Evolutionary conservation across 1,140 invertebrate genomes (phyloP).

Genomic region (Hylaeus anthracinus): DNA sequence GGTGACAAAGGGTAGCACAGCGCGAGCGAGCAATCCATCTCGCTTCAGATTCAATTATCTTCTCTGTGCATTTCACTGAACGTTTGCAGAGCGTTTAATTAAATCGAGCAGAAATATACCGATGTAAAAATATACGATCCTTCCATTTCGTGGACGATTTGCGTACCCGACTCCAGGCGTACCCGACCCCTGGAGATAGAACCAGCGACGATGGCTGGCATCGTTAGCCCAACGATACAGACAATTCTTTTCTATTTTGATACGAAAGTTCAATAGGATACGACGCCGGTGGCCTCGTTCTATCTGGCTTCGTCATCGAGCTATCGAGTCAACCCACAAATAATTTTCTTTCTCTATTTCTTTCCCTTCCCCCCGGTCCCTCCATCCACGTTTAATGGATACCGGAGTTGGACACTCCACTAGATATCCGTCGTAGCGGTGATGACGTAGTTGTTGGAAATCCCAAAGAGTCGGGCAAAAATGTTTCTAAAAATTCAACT

Average conservation of each 20-base stretch:
- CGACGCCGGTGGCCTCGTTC: constrained; percentile 13
- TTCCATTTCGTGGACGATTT: background rate
- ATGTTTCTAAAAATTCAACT: no score
- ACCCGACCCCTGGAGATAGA: constrained; percentile 5
- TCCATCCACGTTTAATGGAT: background rate
- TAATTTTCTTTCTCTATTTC: constrained; percentile 9
- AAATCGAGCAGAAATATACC: constrained; percentile 7
- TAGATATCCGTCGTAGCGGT: constrained; percentile 33
- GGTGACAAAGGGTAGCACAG: background rate
- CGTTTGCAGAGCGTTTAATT: constrained; percentile 12
- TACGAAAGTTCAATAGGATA: constrained; percentile 33
- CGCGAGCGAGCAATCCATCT: background rate
- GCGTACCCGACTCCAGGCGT: background rate
- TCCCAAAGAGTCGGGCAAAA: no score
- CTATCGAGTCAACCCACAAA: constrained; percentile 16
- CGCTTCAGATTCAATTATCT: constrained; percentile 9
- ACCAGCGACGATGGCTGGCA: constrained; percentile 2
- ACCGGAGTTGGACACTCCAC: constrained; percentile 54
- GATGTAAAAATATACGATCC: background rate
- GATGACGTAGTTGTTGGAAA: background rate
- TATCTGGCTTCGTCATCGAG: background rate
- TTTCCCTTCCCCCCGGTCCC: no score
- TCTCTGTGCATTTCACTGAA: background rate
- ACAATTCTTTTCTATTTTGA: constrained; percentile 38
- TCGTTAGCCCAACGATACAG: constrained; percentile 36